Percentiles rank a stretch among this genome's conserved stretches.
These are phyloP conservation scores for Arctia plantaginis DNA, from an alignment of 2,888 invertebrate genomes.

Conservation along the genomic window DNA sequence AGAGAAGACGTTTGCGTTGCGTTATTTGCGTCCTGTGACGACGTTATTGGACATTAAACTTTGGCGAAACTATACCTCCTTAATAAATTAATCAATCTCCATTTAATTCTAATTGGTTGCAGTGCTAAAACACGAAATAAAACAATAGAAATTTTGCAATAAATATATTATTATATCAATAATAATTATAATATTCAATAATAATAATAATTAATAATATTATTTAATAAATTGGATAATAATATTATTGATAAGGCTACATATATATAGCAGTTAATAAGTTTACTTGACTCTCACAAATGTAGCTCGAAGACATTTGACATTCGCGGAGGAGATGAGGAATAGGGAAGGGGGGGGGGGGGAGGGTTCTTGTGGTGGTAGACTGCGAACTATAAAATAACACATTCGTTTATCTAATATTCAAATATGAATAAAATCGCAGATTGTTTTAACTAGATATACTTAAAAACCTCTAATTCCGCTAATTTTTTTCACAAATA, in stretches of 20 bases:
- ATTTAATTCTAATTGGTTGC: no score
- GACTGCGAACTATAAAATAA: slow-evolving; percentile 35
- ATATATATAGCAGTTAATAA: slow-evolving; percentile 74
- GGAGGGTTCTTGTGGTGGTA: slow-evolving; percentile 22
- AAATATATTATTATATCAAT: slow-evolving; percentile 83
- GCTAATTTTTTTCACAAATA: slow-evolving; percentile 40
- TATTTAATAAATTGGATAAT: slow-evolving; percentile 69
- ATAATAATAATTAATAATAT: slow-evolving; percentile 61
- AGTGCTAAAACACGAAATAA: slow-evolving; percentile 16
- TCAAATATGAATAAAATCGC: slow-evolving; percentile 51
- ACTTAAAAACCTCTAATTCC: slow-evolving; percentile 42
- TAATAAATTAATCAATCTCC: no score
- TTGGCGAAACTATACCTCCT: no score
- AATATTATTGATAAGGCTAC: slow-evolving; percentile 83
- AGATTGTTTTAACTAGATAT: slow-evolving; percentile 41
- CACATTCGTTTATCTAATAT: slow-evolving; percentile 38
- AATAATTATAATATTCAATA: slow-evolving; percentile 77
- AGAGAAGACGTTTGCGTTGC: no score
- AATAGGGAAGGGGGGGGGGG: not conserved
- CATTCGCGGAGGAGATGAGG: slow-evolving; percentile 29
- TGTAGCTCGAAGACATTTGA: slow-evolving; percentile 59
- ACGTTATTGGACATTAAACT: no score
- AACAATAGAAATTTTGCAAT: slow-evolving; percentile 65
- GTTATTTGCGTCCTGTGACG: no score
- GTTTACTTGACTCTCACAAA: slow-evolving; percentile 72